Conservation (phyloP, 2,797 vertebrate species). For the Tragelaphus oryx region DNA sequence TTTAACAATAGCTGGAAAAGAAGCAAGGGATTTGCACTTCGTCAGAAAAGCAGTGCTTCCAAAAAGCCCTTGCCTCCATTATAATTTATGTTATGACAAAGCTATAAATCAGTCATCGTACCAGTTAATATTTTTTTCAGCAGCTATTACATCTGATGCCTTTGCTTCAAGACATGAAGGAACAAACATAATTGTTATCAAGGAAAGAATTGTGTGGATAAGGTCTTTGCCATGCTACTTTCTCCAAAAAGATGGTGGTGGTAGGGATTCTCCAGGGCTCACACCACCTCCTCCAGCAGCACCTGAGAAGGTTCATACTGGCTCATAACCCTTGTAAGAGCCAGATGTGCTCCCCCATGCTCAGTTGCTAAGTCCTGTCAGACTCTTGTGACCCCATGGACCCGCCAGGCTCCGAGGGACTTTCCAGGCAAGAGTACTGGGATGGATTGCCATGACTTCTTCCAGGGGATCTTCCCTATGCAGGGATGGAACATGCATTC, state of each 20-base stretch:
- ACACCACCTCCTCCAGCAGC: background rate
- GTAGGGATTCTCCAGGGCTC: background rate
- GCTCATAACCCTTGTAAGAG: background rate
- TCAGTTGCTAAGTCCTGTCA: background rate
- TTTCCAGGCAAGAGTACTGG: background rate
- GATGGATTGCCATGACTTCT: background rate
- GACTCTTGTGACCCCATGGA: background rate
- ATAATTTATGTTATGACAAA: conserved; percentile 54
- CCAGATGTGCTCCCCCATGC: background rate
- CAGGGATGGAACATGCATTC: background rate
- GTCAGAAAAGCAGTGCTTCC: background rate
- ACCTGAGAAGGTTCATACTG: background rate
- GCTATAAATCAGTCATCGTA: conserved; percentile 60
- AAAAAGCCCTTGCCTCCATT: background rate
- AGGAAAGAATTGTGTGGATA: background rate
- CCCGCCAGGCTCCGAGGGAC: rapidly evolving
- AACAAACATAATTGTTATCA: conserved; percentile 58
- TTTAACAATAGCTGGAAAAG: conserved; percentile 43
- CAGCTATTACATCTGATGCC: conserved; percentile 47
- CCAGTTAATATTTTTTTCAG: conserved; percentile 49
- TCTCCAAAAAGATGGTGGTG: background rate
- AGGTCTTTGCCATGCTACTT: background rate
- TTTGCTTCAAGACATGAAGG: conserved; percentile 47
- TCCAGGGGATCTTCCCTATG: background rate
- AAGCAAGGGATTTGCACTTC: background rate